phyloP scores from a whole-genome alignment of 2,888 invertebrate genomes.

The Metalampra italica region DNA sequence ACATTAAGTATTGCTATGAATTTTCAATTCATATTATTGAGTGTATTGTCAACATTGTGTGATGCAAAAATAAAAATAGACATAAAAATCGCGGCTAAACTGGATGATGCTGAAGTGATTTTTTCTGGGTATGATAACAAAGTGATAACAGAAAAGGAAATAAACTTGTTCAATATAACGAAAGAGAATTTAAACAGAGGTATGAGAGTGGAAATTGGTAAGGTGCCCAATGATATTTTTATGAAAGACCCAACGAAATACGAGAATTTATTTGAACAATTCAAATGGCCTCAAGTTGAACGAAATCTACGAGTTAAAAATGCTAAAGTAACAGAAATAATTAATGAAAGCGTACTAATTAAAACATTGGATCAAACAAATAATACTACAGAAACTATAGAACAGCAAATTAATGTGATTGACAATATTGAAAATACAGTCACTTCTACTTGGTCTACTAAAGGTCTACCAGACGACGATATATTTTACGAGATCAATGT shows the following conservation, averaged over 20 bases:
- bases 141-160: slow-evolving; percentile 41
- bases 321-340: slow-evolving; percentile 35
- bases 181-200: slow-evolving; percentile 45
- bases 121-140: slow-evolving; percentile 37
- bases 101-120: slow-evolving; percentile 23
- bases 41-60: slow-evolving; percentile 12
- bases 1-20: not conserved
- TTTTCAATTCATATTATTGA: not conserved
- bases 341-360: slow-evolving; percentile 33
- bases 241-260: slow-evolving; percentile 53
- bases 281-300: slow-evolving; percentile 44
- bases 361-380: slow-evolving; percentile 41
- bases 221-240: slow-evolving; percentile 43
- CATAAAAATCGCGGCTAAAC: slow-evolving; percentile 31
- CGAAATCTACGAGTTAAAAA: slow-evolving; percentile 36
- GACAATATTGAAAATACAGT: slow-evolving; percentile 35
- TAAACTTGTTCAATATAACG: slow-evolving; percentile 47
- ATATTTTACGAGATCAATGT: slow-evolving; percentile 34
- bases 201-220: slow-evolving; percentile 43
- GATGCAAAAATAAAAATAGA: slow-evolving; percentile 36
- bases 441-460: slow-evolving; percentile 37
- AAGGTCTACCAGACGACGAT: slow-evolving; percentile 38
- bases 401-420: slow-evolving; percentile 25
- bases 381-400: slow-evolving; percentile 31
- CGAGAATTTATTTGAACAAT: slow-evolving; percentile 40